These are phyloP conservation scores for Anthonomus grandis DNA, from an alignment of 1,140 invertebrate species.

Conservation along the genomic window DNA sequence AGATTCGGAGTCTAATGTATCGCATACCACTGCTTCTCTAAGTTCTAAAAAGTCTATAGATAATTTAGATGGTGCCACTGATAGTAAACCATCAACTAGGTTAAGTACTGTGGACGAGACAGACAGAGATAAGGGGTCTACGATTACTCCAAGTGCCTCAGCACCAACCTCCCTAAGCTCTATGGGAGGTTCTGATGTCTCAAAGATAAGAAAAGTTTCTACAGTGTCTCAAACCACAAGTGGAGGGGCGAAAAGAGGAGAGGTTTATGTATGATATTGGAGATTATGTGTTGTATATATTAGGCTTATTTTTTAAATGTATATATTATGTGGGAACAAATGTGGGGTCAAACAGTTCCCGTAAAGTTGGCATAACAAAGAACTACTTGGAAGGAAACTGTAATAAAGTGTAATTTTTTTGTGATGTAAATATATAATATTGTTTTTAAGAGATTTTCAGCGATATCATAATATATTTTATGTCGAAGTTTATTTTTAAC, in stretches of 20 bases:
- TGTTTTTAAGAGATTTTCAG: too few relatives aligned
- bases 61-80: constrained; percentile 1
- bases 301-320: too few relatives aligned
- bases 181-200: constrained; percentile 42
- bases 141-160: constrained; percentile 28
- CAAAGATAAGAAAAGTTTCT: constrained; percentile 41
- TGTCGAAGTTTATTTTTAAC: too few relatives aligned
- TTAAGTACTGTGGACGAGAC: constrained; percentile 5
- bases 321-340: too few relatives aligned
- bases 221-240: constrained; percentile 44
- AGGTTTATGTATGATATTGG: constrained; percentile 57
- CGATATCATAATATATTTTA: too few relatives aligned
- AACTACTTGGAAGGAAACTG: too few relatives aligned
- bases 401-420: too few relatives aligned
- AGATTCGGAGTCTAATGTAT: constrained; percentile 12
- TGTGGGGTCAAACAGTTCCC: too few relatives aligned
- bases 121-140: neutral
- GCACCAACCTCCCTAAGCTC: constrained; percentile 43
- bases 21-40: constrained; percentile 27
- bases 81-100: neutral
- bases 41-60: constrained; percentile 32
- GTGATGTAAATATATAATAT: too few relatives aligned
- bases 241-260: constrained; percentile 53
- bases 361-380: too few relatives aligned
- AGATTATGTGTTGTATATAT: too few relatives aligned